These are phyloP conservation scores for Chrysolina americana DNA, from an alignment of 2,888 invertebrate genomes.

Conservation along the genomic window DNA sequence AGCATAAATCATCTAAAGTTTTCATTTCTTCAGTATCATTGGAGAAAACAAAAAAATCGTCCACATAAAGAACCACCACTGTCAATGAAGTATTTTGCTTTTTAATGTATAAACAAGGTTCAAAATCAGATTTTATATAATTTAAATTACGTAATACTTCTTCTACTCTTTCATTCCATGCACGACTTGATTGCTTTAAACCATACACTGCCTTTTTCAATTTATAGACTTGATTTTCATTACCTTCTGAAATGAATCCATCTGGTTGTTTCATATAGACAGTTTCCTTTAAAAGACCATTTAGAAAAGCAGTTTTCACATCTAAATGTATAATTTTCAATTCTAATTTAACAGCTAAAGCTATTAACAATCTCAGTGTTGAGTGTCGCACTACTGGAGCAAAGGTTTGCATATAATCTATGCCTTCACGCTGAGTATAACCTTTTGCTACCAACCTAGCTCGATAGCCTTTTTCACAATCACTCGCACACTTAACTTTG, in stretches of 20 bases:
- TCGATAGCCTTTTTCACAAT: constrained; percentile 45
- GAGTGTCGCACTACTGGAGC: constrained; percentile 50
- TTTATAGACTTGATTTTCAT: constrained; percentile 48
- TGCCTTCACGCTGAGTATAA: constrained; percentile 46
- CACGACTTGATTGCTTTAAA: constrained; percentile 48
- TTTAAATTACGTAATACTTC: constrained; percentile 46
- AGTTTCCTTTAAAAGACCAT: constrained; percentile 53
- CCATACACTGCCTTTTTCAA: constrained; percentile 52
- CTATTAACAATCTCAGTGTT: constrained; percentile 50
- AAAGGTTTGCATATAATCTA: constrained; percentile 51
- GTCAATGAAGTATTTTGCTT: constrained; percentile 15
- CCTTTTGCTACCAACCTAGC: constrained; percentile 44
- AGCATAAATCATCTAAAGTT: constrained; percentile 27
- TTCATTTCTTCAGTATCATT: no score
- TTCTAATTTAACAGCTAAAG: constrained; percentile 41
- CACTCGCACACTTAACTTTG: constrained; percentile 50
- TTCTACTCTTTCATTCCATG: constrained; percentile 44
- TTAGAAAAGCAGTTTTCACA: constrained; percentile 56
- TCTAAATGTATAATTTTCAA: constrained; percentile 46
- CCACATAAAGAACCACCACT: constrained; percentile 31
- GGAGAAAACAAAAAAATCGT: constrained; percentile 13
- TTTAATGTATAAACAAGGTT: constrained; percentile 29
- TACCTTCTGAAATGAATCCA: constrained; percentile 46
- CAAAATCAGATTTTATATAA: constrained; percentile 37
- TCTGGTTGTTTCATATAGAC: constrained; percentile 50